Evolutionary conservation across 2,113 vertebrate species (phyloP).

Genomic region (Nesoenas mayeri): DNA sequence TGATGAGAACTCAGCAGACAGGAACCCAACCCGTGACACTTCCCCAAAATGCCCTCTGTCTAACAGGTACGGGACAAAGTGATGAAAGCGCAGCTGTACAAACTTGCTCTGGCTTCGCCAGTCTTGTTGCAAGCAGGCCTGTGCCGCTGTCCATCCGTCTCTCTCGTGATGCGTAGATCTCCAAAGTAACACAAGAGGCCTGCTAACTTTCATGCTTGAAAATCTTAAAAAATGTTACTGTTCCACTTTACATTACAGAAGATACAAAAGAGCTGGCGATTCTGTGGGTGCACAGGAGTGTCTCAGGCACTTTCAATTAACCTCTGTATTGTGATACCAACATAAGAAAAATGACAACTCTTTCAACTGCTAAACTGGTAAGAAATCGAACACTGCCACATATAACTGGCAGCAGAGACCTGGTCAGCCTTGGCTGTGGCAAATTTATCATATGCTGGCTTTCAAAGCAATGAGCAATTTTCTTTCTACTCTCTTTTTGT

Average conservation of each 20-base stretch:
- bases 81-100: not conserved
- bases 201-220: not conserved
- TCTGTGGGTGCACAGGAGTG: not conserved
- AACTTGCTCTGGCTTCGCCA: accelerated
- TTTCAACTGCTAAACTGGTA: accelerated
- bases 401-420: not conserved
- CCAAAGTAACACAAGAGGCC: not conserved
- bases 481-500: not conserved
- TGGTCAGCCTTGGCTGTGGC: not conserved
- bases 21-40: accelerated
- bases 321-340: not conserved
- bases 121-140: not conserved
- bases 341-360: not conserved
- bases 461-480: not conserved
- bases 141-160: accelerated
- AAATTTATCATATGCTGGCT: not conserved
- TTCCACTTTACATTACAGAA: not conserved
- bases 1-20: not conserved
- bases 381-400: not conserved
- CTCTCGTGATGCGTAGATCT: accelerated
- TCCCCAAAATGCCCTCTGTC: not conserved
- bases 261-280: not conserved
- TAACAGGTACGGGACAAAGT: not conserved
- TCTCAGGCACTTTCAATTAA: not conserved
- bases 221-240: not conserved